These are phyloP conservation scores for Florisuga fusca DNA, from an alignment of 2,797 vertebrate genomes.

Conservation along the genomic window DNA sequence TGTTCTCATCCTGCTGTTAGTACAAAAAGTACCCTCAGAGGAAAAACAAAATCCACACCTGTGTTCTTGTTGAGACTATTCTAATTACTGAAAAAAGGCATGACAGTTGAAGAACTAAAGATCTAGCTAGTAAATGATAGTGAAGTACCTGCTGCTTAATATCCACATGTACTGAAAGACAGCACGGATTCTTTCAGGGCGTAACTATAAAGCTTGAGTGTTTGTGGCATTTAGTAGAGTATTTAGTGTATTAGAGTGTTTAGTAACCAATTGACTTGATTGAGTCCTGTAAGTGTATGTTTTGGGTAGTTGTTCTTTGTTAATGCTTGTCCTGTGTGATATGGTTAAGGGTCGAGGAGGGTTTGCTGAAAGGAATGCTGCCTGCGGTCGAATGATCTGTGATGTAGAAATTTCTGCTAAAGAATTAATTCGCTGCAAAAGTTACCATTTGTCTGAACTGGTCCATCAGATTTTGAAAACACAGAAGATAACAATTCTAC, in stretches of 20 bases:
- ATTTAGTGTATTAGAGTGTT: background rate
- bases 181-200: background rate
- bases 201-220: background rate
- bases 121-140: background rate
- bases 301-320: background rate
- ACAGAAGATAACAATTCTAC: conserved; percentile 83
- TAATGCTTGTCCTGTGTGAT: background rate
- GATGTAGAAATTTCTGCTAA: conserved; percentile 96
- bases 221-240: background rate
- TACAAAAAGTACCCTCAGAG: background rate
- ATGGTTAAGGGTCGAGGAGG: conserved; percentile 87
- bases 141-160: background rate
- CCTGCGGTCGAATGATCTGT: conserved; percentile 95
- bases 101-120: background rate
- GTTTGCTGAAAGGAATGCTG: conserved; percentile 95
- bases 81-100: background rate
- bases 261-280: background rate
- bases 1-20: background rate
- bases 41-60: background rate
- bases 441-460: conserved; percentile 94
- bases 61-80: background rate
- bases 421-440: conserved; percentile 97
- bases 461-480: conserved; percentile 89
- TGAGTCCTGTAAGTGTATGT: fast-evolving
- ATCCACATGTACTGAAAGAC: background rate